Conservation (phyloP, 2,888 invertebrate genomes). For the Pristionchus fissidentatus region DNA sequence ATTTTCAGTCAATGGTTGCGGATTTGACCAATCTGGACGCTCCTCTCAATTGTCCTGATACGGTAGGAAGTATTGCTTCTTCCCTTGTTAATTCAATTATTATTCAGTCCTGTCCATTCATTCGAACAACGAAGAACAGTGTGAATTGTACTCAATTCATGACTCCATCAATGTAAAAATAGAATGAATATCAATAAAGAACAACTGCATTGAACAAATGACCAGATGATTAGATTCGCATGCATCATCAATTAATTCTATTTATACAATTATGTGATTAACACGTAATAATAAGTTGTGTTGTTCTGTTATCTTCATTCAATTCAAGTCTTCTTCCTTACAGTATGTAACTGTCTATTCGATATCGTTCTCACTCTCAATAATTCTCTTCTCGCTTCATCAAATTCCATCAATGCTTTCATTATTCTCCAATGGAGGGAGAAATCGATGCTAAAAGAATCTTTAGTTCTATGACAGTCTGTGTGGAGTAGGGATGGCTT, state of each 20-base stretch:
- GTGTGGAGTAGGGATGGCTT: too few relatives aligned
- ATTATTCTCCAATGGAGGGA: slow-evolving; percentile 67
- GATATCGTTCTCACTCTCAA: slow-evolving; percentile 54
- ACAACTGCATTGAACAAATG: not conserved
- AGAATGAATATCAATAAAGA: not conserved
- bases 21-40: slow-evolving; percentile 53
- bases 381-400: slow-evolving; percentile 64
- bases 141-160: slow-evolving; percentile 51
- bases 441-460: slow-evolving; percentile 57
- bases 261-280: not conserved
- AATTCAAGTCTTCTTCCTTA: not conserved
- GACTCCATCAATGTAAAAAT: slow-evolving; percentile 34
- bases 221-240: not conserved
- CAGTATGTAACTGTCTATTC: not conserved
- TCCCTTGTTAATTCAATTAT: not conserved
- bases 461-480: not conserved
- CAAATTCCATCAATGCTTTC: slow-evolving; percentile 68
- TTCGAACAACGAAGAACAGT: slow-evolving; percentile 62
- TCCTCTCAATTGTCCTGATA: slow-evolving; percentile 53
- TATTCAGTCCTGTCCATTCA: slow-evolving; percentile 58
- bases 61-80: slow-evolving; percentile 42
- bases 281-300: not conserved
- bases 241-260: not conserved
- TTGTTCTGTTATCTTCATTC: too few relatives aligned
- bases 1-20: slow-evolving; percentile 48